Percentiles rank a stretch among this genome's conserved stretches.
These are phyloP conservation scores for Cantharis rufa DNA, from an alignment of 2,888 invertebrate species.

Conservation along the genomic window DNA sequence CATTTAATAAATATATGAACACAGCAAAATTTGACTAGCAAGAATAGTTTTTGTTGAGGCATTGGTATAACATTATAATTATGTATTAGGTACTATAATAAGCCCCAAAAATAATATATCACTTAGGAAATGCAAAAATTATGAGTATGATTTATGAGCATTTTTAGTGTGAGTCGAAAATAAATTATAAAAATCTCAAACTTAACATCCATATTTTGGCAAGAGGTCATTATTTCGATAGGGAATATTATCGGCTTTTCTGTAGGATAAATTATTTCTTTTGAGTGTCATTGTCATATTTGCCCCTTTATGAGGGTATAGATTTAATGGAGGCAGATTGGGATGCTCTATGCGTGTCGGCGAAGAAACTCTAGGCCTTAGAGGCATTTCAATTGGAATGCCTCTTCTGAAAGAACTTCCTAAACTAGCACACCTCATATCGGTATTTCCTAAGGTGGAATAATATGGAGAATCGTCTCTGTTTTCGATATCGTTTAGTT, in stretches of 20 bases:
- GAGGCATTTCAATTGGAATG: slow-evolving; percentile 45
- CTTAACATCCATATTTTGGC: slow-evolving; percentile 34
- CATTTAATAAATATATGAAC: slow-evolving; percentile 1
- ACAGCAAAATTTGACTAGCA: slow-evolving; percentile 5
- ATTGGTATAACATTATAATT: background rate
- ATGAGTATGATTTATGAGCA: background rate
- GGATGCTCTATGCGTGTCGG: slow-evolving; percentile 83
- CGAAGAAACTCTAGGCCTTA: slow-evolving; percentile 74
- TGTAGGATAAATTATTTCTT: slow-evolving; percentile 35
- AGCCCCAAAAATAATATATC: slow-evolving; percentile 2
- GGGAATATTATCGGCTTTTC: slow-evolving; percentile 32
- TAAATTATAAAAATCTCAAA: background rate
- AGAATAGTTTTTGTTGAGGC: slow-evolving; percentile 3
- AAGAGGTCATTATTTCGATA: slow-evolving; percentile 26
- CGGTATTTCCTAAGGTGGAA: slow-evolving; percentile 48
- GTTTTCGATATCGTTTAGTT: slow-evolving; percentile 62
- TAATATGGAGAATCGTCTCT: slow-evolving; percentile 55
- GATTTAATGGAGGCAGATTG: slow-evolving; percentile 77
- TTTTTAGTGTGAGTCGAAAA: background rate
- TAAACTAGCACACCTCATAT: slow-evolving; percentile 54
- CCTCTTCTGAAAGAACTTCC: slow-evolving; percentile 59
- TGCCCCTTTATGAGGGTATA: slow-evolving; percentile 47
- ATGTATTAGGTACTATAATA: background rate
- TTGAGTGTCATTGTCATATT: slow-evolving; percentile 35
- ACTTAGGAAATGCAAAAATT: background rate